A percentile compares a stretch with the other conserved stretches of the same genome.
Evolutionary conservation across 1,140 invertebrate species (phyloP).

Genomic region (Spodoptera frugiperda): DNA sequence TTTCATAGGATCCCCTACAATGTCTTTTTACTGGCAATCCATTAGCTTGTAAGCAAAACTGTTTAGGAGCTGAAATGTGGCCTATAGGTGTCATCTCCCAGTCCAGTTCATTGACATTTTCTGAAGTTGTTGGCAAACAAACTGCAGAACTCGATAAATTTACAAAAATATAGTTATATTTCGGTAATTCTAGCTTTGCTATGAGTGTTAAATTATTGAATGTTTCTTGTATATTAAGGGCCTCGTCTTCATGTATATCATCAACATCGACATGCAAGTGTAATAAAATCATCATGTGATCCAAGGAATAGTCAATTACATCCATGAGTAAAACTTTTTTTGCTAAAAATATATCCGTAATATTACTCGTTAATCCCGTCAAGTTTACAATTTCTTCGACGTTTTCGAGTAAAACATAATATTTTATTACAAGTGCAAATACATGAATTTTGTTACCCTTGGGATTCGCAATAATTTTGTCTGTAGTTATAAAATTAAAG

Average conservation of each 20-base stretch:
- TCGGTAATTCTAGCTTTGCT: constrained; percentile 60
- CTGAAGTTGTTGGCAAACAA: constrained; percentile 75
- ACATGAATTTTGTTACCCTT: constrained; percentile 70
- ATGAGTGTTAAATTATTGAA: constrained; percentile 57
- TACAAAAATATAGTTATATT: constrained; percentile 68
- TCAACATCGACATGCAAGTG: constrained; percentile 69
- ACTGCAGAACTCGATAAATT: constrained; percentile 78
- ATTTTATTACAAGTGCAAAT: constrained; percentile 69
- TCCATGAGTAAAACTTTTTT: constrained; percentile 74
- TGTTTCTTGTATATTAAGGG: constrained; percentile 58
- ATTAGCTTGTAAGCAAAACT: constrained; percentile 84
- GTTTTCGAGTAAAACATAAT: constrained; percentile 52
- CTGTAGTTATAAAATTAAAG: constrained; percentile 71
- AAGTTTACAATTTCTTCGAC: constrained; percentile 55
- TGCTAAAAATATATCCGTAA: constrained; percentile 65
- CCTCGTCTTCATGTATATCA: constrained; percentile 54
- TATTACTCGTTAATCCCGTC: constrained; percentile 54
- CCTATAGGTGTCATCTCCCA: constrained; percentile 81
- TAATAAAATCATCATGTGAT: constrained; percentile 62
- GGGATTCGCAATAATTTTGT: constrained; percentile 76
- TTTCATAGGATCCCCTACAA: constrained; percentile 81
- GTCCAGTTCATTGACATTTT: constrained; percentile 64
- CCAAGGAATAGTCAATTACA: constrained; percentile 62
- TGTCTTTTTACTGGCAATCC: constrained; percentile 81
- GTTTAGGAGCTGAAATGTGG: constrained; percentile 76